Evolutionary conservation across 2,113 vertebrate species (phyloP), one percentile per base, ranked within the genome.

Genomic region (Panthera uncia): DNA sequence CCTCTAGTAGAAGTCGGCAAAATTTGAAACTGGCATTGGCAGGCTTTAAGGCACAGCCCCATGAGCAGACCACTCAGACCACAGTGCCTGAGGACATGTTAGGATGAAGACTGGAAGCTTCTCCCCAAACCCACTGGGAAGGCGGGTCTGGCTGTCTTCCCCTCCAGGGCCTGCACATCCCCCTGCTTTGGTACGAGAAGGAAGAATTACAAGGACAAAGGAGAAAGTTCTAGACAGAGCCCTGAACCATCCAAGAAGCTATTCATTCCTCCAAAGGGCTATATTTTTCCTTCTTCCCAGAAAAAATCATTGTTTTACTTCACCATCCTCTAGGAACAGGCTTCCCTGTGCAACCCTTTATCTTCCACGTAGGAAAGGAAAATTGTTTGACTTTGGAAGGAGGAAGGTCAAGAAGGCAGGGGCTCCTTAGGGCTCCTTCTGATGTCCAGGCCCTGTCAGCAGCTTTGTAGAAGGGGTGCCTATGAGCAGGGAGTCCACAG

Each of bases 261-360:
- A 50, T 1, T 95, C 71, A 61, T 96, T 91, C 52, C 14, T 66
- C 38, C 65, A 66, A 94, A 79, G 38, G 14, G 1, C 61, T 12
- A 3, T 81, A 52, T 92, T 94, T 12, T 36, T 84, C 33, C 41
- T 82, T n/a, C 1, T 94, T 97, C 7, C 38, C 89, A 81, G 68
- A 82, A 97, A 97, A 97, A 96, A n/a, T 48, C 50, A 25, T 4
- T 0, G 73, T 96, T 94, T 96, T 50, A 88, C 2, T 38, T n/a
- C 1, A 16, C 63, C 55, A 36, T 63, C 41, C 31, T 69, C 33
- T 4, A 38, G 61, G 36, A 69, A 50, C 7, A 48, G 78, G 7
- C 16, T 25, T 87, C 61, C 25, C 9, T n/a, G 9, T 23, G 45
- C 4, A 78, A 38, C 5, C 0, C 36, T 92, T 73, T 27, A 8